Conservation (phyloP, 2,888 invertebrate species). For the Callinectes sapidus region DNA sequence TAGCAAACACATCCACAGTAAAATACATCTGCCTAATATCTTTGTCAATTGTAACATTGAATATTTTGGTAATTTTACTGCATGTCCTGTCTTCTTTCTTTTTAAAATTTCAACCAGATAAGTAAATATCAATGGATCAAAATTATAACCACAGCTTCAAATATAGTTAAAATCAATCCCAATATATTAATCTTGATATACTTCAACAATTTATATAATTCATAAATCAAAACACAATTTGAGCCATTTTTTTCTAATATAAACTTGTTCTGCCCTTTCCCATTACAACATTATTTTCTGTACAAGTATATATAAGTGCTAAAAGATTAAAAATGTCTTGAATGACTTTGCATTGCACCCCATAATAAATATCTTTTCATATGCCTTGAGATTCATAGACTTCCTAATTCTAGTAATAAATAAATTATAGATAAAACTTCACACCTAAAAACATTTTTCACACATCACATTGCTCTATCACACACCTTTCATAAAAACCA, state of each 20-base stretch:
- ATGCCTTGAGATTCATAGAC: neutral
- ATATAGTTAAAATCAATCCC: neutral
- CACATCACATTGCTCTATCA: neutral
- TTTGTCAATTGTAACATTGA: neutral
- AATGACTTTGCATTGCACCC: neutral
- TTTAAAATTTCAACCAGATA: neutral
- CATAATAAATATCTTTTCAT: neutral
- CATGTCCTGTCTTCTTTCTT: neutral
- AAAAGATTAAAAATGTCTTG: neutral
- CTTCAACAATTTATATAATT: neutral
- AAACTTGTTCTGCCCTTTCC: neutral
- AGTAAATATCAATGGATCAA: neutral
- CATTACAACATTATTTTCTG: neutral
- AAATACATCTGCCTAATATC: neutral
- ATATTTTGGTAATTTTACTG: neutral
- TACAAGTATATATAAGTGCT: neutral
- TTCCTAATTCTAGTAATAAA: conserved; percentile 7
- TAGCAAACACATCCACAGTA: conserved; percentile 1
- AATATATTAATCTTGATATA: neutral
- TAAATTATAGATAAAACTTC: neutral
- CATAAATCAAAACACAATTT: neutral
- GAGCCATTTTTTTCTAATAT: neutral
- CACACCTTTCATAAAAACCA: conserved; percentile 12
- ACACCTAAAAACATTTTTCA: neutral
- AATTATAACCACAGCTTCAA: neutral